Evolutionary conservation across 1,140 invertebrate genomes (phyloP).

Genomic region (Magallana ariakensis): DNA sequence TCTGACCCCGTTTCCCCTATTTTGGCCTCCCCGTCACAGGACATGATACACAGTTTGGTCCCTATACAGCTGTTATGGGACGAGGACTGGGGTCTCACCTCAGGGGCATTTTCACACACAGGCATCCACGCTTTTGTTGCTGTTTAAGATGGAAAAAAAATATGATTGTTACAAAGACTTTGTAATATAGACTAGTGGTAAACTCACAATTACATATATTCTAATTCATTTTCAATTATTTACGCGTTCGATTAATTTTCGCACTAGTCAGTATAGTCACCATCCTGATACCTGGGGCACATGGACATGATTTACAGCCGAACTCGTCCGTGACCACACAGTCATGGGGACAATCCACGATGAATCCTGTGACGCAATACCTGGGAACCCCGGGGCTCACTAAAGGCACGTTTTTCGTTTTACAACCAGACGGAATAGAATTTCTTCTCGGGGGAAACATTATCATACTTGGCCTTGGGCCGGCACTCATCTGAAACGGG

Average conservation of each 20-base stretch:
- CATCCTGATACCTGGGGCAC: slow-evolving; percentile 32
- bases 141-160: background rate
- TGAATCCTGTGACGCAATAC: slow-evolving; percentile 47
- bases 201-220: no score
- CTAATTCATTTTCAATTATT: no score
- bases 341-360: slow-evolving; percentile 36
- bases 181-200: no score
- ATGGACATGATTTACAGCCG: slow-evolving; percentile 49
- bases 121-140: slow-evolving; percentile 37
- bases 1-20: slow-evolving; percentile 52
- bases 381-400: slow-evolving; percentile 44
- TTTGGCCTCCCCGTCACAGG: slow-evolving; percentile 45
- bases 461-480: background rate
- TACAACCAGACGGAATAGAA: slow-evolving; percentile 23
- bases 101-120: slow-evolving; percentile 25
- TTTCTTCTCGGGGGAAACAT: background rate
- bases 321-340: slow-evolving; percentile 47
- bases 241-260: no score
- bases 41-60: slow-evolving; percentile 47
- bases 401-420: slow-evolving; percentile 34
- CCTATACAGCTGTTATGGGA: slow-evolving; percentile 47
- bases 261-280: no score
- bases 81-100: background rate
- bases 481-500: slow-evolving; percentile 7
- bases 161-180: no score